phyloP scores from a whole-genome alignment of 2,113 vertebrate genomes.

The Alosa alosa region DNA sequence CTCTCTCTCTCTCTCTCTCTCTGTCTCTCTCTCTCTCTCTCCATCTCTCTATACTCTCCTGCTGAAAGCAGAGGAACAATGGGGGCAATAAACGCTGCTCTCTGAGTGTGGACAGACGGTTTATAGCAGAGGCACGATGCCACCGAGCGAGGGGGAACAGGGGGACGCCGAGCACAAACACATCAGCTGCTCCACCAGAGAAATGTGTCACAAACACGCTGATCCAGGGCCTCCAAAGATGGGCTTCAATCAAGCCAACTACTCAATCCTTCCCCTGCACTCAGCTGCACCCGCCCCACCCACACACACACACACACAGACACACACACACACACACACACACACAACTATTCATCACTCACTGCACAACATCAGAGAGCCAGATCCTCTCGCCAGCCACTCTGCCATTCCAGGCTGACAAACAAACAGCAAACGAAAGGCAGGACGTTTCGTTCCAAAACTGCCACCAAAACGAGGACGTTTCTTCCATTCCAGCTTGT shows the following conservation, averaged over 20 bases:
- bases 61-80: not conserved
- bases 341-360: not conserved
- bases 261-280: not conserved
- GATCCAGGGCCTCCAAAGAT: not conserved
- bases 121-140: not conserved
- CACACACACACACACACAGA: not conserved
- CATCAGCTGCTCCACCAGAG: not conserved
- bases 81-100: not conserved
- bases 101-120: constrained; percentile 3
- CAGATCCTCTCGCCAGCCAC: not conserved
- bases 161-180: not conserved
- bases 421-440: not conserved
- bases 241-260: not conserved
- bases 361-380: not conserved
- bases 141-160: not conserved
- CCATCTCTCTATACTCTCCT: not conserved
- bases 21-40: not conserved
- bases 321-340: constrained; percentile 24
- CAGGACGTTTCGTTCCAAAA: too few species aligned
- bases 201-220: not conserved
- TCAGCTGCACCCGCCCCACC: not conserved
- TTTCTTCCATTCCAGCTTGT: not conserved
- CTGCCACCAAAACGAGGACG: too few species aligned
- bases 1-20: not conserved
- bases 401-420: not conserved